Evolutionary conservation across 1,140 invertebrate species (phyloP), one percentile per base, ranked within the genome.

Genomic region (Matsumurasca onukii): DNA sequence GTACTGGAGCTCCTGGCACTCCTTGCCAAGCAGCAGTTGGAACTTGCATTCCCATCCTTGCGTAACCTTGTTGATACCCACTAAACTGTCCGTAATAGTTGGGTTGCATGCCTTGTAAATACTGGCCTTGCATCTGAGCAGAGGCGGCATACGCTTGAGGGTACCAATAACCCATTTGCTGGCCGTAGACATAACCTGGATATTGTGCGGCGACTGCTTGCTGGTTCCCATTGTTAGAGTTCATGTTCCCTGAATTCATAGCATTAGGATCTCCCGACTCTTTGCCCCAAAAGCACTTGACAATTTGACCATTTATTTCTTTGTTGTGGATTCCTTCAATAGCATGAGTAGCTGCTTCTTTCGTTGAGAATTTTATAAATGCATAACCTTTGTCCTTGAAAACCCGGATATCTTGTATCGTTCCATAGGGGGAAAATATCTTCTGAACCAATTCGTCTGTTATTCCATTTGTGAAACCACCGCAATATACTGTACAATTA

Each of bases 271-370:
- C 89, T 0, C 88, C 88, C 12, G 88, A 88, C 78, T 98, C 96
- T 81, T 99, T 99, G 12, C 98, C 98, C 98, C 98, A 99, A 78
- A 97, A 98, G 83, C 97, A 99, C 85, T 99, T 98, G 13, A 99
- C 95, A 69, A 90, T 88, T 78, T 97, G 92, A 20, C 97, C 97
- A 78, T 92, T 94, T 69, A 99, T 92, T 81, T 98, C 97, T 67
- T 92, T 95, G 76, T 98, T 98, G 82, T 99, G 95, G 76, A 97
- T 93, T 59, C 91, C 90, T 78, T 98, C 94, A 76, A 99, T 99
- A 69, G 98, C 98, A 79, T 95, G 91, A 55, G 96, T 95, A 9
- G 98, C 98, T 1, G 93, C 89, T 82, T 98, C 96, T 82, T 99
- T 99, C 70, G 92, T 95, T 31, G 92, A 91, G 82, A 98, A 99